Conservation (phyloP, 92 coral and sea anemone species). For the Diadumene lineata region DNA sequence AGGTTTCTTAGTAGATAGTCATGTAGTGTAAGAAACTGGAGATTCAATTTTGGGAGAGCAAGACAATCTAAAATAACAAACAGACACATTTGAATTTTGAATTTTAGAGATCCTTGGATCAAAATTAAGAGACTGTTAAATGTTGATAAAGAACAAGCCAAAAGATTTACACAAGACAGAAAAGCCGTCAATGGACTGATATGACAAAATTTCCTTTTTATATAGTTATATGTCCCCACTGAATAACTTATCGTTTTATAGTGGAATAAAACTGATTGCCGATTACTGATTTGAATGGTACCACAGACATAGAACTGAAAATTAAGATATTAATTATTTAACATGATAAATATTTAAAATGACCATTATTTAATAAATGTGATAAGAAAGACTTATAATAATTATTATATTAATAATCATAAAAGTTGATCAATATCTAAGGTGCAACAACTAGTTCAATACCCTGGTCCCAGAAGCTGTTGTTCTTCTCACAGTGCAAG, state of each 20-base stretch:
- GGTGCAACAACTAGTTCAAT: no score
- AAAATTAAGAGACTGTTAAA: slow-evolving; percentile 5
- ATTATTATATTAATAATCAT: no score
- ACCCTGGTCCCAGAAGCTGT: no score
- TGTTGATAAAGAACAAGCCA: slow-evolving; percentile 10
- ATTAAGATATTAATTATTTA: no score
- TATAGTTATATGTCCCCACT: background rate
- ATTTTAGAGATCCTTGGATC: slow-evolving; percentile 21
- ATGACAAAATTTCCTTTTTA: background rate
- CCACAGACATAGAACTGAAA: no score
- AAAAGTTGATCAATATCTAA: no score
- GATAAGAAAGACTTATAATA: background rate
- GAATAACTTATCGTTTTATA: no score
- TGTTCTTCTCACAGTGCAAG: no score
- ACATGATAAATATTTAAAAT: no score
- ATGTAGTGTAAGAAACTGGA: slow-evolving; percentile 94
- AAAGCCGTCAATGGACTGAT: slow-evolving; percentile 12
- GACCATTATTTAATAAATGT: no score
- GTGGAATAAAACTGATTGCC: no score
- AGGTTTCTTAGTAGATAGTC: slow-evolving; percentile 90
- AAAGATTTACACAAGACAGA: slow-evolving; percentile 17
- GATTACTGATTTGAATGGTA: no score
- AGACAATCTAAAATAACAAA: slow-evolving; percentile 65
- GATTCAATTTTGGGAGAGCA: slow-evolving; percentile 92
- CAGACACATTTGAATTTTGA: background rate